Percentiles rank a stretch among this genome's conserved stretches.
These are phyloP conservation scores for Cyclina sinensis DNA, from an alignment of 1,140 invertebrate species.

Conservation along the genomic window DNA sequence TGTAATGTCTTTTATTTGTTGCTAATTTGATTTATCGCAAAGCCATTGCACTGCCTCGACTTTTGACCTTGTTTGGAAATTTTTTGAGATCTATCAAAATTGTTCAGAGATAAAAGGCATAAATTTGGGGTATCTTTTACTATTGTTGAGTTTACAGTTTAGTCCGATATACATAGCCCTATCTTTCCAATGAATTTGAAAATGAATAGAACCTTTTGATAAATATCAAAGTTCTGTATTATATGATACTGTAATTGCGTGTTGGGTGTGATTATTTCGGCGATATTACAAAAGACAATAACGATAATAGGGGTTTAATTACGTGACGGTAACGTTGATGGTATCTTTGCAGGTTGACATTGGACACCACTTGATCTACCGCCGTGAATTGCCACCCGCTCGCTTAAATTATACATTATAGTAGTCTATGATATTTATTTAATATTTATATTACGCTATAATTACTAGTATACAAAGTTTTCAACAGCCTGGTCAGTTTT, in stretches of 20 bases:
- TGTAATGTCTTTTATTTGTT: slow-evolving; percentile 55
- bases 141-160: slow-evolving; percentile 17
- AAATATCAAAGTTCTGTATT: slow-evolving; percentile 6
- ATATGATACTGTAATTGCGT: slow-evolving; percentile 59
- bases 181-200: slow-evolving; percentile 16
- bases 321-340: slow-evolving; percentile 56
- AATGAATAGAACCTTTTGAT: slow-evolving; percentile 41
- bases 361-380: slow-evolving; percentile 59
- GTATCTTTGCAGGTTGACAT: slow-evolving; percentile 37
- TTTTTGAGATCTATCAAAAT: slow-evolving; percentile 25
- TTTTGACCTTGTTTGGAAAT: slow-evolving; percentile 35
- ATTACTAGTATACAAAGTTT: no score
- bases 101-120: not conserved
- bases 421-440: no score
- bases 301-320: slow-evolving; percentile 62
- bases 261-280: slow-evolving; percentile 33
- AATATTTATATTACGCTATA: no score
- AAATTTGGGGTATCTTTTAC: slow-evolving; percentile 22
- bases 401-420: not conserved
- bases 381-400: slow-evolving; percentile 46
- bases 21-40: slow-evolving; percentile 56
- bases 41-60: slow-evolving; percentile 47
- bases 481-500: no score
- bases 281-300: slow-evolving; percentile 55
- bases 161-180: not conserved